phyloP scores from a whole-genome alignment of 2,113 vertebrate species.

The Aix galericulata region DNA sequence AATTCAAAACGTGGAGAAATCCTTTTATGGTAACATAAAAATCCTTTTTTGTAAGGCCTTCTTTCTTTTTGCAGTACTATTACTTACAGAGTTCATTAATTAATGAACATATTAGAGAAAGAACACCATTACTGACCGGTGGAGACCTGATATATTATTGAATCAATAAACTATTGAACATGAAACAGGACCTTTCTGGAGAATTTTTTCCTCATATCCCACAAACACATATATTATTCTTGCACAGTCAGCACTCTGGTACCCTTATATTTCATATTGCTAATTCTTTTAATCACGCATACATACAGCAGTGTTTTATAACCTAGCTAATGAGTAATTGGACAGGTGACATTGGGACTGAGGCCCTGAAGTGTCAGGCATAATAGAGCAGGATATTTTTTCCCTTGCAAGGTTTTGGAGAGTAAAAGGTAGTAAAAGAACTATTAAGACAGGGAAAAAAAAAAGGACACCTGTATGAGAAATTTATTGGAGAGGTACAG shows the following conservation, averaged over 20 bases:
- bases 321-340: conserved; percentile 56
- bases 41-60: background rate
- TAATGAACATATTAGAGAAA: conserved; percentile 73
- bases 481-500: background rate
- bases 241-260: conserved; percentile 62
- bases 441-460: background rate
- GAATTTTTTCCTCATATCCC: conserved; percentile 46
- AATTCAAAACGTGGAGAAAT: background rate
- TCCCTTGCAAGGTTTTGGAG: background rate
- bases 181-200: conserved; percentile 69
- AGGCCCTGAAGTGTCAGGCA: conserved; percentile 21
- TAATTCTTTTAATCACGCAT: conserved; percentile 66
- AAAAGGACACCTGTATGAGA: background rate
- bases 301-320: conserved; percentile 54
- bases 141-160: conserved; percentile 68
- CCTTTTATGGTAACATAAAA: background rate
- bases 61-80: conserved; percentile 39
- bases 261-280: conserved; percentile 69
- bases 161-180: conserved; percentile 72
- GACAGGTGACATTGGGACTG: conserved; percentile 50
- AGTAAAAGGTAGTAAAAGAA: background rate
- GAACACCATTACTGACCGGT: conserved; percentile 66
- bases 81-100: conserved; percentile 75
- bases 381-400: background rate
- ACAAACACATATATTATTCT: conserved; percentile 69